These are phyloP conservation scores for Drosophila murphyi DNA, from an alignment of 1,140 invertebrate species.

Conservation along the genomic window DNA sequence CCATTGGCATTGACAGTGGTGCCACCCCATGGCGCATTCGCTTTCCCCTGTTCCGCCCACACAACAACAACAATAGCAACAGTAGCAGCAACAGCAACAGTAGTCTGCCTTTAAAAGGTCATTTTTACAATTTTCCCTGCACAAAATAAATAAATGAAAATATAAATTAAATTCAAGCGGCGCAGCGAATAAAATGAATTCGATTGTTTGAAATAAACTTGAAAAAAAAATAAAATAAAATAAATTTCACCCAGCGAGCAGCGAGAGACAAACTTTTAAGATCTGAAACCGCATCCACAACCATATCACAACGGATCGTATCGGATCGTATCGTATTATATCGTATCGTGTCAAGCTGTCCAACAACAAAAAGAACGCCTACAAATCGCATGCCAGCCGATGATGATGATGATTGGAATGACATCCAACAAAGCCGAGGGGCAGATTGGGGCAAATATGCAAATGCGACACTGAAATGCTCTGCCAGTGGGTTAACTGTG, in stretches of 20 bases:
- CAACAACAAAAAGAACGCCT: conserved; percentile 12
- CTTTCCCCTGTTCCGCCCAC: conserved; percentile 31
- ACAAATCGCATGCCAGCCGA: conserved; percentile 27
- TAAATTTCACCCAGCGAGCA: conserved; percentile 31
- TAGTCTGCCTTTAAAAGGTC: conserved; percentile 59
- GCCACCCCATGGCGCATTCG: conserved; percentile 35
- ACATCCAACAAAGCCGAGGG: neutral
- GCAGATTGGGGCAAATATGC: neutral
- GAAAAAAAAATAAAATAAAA: conserved; percentile 5
- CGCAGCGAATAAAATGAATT: conserved; percentile 32
- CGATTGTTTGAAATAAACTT: conserved; percentile 48
- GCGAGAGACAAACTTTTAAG: neutral
- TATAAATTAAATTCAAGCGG: conserved; percentile 36
- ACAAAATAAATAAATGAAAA: conserved; percentile 27
- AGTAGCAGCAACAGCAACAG: neutral
- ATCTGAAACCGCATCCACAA: conserved; percentile 17
- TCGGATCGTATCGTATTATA: neutral
- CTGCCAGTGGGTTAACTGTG: neutral
- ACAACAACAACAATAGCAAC: conserved; percentile 5
- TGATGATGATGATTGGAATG: neutral
- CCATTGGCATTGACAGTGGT: conserved; percentile 28
- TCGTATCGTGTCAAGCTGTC: neutral
- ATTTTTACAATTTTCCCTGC: conserved; percentile 58
- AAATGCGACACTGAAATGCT: conserved; percentile 30
- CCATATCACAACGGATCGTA: neutral